Conservation (phyloP, 2,113 vertebrate genomes). For the Caranx melampygus region DNA sequence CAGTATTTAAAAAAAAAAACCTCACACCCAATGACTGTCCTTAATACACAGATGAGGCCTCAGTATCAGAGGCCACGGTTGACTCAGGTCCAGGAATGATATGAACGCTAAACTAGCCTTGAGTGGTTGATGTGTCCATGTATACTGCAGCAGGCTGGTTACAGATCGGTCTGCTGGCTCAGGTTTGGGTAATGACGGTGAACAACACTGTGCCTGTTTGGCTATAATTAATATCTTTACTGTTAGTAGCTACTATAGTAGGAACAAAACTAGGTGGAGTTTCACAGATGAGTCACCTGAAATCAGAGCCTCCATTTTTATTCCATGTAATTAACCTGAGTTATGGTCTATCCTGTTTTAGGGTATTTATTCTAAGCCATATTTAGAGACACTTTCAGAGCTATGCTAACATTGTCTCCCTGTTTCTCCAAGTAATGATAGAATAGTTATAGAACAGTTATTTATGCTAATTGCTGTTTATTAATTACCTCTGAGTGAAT, state of each 20-base stretch:
- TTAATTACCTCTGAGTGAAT: not conserved
- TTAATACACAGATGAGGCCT: not conserved
- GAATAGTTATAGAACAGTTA: not conserved
- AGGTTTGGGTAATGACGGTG: no score
- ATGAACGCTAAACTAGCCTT: constrained; percentile 17
- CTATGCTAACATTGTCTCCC: not conserved
- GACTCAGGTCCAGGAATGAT: constrained; percentile 26
- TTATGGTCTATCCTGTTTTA: not conserved
- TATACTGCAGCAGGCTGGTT: not conserved
- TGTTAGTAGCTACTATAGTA: no score
- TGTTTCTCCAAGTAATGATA: not conserved
- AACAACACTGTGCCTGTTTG: not conserved
- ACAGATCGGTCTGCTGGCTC: no score
- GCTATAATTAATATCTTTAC: no score
- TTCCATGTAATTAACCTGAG: no score
- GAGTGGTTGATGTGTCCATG: not conserved
- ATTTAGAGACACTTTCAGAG: not conserved
- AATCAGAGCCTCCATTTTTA: no score
- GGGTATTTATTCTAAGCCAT: not conserved
- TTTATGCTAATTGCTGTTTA: not conserved
- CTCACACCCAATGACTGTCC: not conserved
- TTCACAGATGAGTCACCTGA: no score
- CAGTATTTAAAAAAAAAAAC: not conserved
- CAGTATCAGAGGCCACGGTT: not conserved
- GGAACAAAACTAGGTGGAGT: no score